Base-by-base conservation (phyloP, 2,888 invertebrate genomes). In the Metallyticus violacea region DNA sequence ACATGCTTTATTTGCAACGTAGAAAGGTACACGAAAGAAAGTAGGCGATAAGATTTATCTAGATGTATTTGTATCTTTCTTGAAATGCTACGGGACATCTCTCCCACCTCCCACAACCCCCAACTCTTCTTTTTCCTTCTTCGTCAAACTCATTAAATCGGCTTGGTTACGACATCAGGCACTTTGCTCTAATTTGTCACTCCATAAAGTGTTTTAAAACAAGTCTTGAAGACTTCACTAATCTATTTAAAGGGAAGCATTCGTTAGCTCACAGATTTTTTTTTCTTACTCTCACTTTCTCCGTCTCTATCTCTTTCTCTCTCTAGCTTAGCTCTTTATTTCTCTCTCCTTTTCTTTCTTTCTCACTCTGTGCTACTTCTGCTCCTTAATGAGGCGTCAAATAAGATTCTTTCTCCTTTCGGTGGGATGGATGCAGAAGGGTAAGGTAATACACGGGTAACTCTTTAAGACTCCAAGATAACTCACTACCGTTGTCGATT, bases 161-260 rank as follows among this genome's bases (percentile, higher is more conserved):
- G 29, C n/a, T 83, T 77, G 76, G 83, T 83, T 83, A 83, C 77
- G 83, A 83, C 83, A 77, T 77, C 83, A 83, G 77, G 77, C 87
- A 87, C 87, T 87, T 85, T 85, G 85, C 85, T 85, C 87, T 87
- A 87, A 87, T 87, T 87, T 87, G 87, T 87, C 87, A 87, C 87
- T 87, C 85, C 87, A 87, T 87, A 87, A 81, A 86, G 83, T 86
- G 86, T 86, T 86, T 86, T 83, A 79, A 83, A 86, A 87, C 87
- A 87, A 85, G 87, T 87, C 85, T 85, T 87, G 85, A 85, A 87
- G 87, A 85, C 84, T 83, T 86, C 82, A 85, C 87, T 87, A 85
- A 87, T 87, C 87, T 87, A 85, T 87, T 87, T 87, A 87, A 87
- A 87, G 85, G 87, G 77, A 83, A 83, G 83, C 83, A 83, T 83